Evolutionary conservation across 2,797 vertebrate species (phyloP).

Genomic region (Siniperca scherzeri): DNA sequence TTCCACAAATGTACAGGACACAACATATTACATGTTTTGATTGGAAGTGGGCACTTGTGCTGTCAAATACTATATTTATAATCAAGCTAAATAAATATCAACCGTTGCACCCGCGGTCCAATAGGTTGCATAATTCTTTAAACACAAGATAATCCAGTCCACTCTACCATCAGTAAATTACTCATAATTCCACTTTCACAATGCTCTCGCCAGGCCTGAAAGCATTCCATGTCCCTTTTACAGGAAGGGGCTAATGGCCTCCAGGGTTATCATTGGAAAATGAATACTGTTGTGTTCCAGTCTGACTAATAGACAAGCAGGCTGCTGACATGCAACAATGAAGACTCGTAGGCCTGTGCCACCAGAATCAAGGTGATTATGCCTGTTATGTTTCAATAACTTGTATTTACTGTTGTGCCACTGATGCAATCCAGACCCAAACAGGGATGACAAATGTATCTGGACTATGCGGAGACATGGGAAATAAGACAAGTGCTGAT

Average conservation of each 20-base stretch:
- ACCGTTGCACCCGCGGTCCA: background rate
- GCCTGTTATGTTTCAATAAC: conserved; percentile 53
- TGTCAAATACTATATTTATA: background rate
- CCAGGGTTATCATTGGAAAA: conserved; percentile 48
- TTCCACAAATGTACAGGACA: conserved; percentile 13
- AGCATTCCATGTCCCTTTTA: conserved; percentile 20
- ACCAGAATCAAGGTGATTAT: conserved; percentile 55
- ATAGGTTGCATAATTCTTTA: conserved; percentile 28
- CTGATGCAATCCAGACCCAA: conserved; percentile 59
- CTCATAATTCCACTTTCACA: conserved; percentile 47
- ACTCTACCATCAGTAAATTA: conserved; percentile 27
- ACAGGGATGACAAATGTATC: conserved; percentile 48
- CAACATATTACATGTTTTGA: conserved; percentile 1
- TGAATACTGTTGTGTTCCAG: conserved; percentile 25
- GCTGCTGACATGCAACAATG: conserved; percentile 38
- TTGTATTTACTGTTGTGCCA: conserved; percentile 13
- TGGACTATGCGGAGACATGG: conserved; percentile 38
- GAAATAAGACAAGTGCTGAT: conserved; percentile 60
- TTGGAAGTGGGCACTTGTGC: background rate
- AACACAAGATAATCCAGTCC: conserved; percentile 21
- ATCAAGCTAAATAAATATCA: conserved; percentile 24
- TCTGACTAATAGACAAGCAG: conserved; percentile 32
- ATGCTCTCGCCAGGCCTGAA: conserved; percentile 17
- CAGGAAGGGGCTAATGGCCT: conserved; percentile 31
- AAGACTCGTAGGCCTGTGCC: conserved; percentile 23